A percentile compares a stretch with the other conserved stretches of the same genome.
Conservation (phyloP, 2,797 vertebrate species). For the Anguilla marmorata region DNA sequence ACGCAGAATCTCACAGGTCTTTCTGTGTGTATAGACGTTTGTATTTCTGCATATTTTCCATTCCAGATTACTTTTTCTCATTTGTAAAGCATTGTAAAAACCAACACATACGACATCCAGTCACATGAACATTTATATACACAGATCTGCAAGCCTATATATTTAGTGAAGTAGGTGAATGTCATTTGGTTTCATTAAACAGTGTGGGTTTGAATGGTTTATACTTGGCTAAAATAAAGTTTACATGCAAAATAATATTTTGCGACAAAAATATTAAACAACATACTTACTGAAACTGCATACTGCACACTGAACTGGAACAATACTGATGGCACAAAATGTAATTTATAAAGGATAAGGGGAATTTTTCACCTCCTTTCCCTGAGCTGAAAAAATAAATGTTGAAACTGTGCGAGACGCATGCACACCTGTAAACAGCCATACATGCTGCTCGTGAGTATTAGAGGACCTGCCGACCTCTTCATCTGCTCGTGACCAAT, state of each 20-base stretch:
- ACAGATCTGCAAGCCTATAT: neutral
- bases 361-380: neutral
- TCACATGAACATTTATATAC: neutral
- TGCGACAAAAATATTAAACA: neutral
- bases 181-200: neutral
- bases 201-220: neutral
- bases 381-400: constrained; percentile 4
- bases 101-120: neutral
- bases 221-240: neutral
- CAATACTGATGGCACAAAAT: neutral
- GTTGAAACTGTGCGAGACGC: neutral
- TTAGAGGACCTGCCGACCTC: no score
- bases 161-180: neutral
- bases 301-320: neutral
- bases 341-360: neutral
- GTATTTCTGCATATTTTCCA: neutral
- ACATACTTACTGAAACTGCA: neutral
- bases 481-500: neutral
- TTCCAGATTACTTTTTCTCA: neutral
- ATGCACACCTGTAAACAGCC: neutral
- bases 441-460: neutral
- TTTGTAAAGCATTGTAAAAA: neutral
- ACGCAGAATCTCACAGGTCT: no score
- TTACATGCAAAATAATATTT: neutral
- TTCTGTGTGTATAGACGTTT: neutral